Evolutionary conservation across 2,888 invertebrate genomes (phyloP).

Genomic region (Aporophyla nigra): DNA sequence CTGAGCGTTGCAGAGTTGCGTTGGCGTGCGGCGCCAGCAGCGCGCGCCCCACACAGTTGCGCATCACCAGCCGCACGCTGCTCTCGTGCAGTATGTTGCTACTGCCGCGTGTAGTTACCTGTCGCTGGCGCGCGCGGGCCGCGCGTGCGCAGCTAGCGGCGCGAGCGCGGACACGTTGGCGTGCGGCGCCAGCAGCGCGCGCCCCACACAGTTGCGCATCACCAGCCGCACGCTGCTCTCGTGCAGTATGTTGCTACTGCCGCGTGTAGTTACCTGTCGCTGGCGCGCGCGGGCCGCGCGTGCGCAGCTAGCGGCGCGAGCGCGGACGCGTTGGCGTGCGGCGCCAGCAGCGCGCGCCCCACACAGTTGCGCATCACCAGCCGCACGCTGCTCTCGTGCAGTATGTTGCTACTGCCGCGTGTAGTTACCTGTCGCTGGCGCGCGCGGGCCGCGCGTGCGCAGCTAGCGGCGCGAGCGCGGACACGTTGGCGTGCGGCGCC

Average conservation of each 20-base stretch:
- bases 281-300: conserved; percentile 59
- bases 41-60: conserved; percentile 59
- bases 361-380: no score
- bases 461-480: neutral
- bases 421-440: neutral
- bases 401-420: no score
- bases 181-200: conserved; percentile 81
- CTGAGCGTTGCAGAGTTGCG: no score
- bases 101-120: no score
- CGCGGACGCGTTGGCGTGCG: conserved; percentile 78
- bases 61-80: no score
- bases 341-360: conserved; percentile 81
- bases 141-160: conserved; percentile 69
- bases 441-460: neutral
- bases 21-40: conserved; percentile 82
- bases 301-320: conserved; percentile 71
- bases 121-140: conserved; percentile 65
- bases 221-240: no score
- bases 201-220: conserved; percentile 69
- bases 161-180: conserved; percentile 76
- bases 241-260: no score
- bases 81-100: no score
- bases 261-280: no score
- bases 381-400: no score
- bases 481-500: no score